A percentile compares a stretch with the other conserved stretches of the same genome.
phyloP scores from a whole-genome alignment of 1,140 invertebrate species.

The Amphibalanus amphitrite region DNA sequence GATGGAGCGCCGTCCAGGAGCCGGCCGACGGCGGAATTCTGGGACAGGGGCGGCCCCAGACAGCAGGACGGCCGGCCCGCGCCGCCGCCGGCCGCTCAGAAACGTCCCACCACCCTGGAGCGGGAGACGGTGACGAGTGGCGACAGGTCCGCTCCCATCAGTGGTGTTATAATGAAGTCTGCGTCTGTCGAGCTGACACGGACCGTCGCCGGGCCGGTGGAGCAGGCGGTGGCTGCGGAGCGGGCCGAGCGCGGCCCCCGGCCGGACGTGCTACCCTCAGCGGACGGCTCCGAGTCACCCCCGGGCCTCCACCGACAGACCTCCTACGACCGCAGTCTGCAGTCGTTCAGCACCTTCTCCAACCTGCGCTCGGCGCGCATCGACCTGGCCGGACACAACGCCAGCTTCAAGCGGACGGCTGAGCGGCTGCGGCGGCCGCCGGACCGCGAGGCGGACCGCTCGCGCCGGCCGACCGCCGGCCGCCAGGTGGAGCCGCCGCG shows the following conservation, averaged over 20 bases:
- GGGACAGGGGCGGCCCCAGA: background rate
- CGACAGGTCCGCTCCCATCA: background rate
- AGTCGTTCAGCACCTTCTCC: constrained; percentile 4
- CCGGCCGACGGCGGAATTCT: background rate
- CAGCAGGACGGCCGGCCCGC: background rate
- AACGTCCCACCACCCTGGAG: too few species aligned
- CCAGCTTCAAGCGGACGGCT: constrained; percentile 4
- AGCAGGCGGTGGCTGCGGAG: background rate
- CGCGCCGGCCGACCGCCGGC: too few species aligned
- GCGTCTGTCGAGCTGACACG: background rate
- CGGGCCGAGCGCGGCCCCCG: background rate
- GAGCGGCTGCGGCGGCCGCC: background rate
- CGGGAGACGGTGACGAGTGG: too few species aligned
- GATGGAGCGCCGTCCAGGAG: background rate
- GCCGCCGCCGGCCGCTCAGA: too few species aligned
- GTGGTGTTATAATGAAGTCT: background rate
- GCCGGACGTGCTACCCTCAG: background rate
- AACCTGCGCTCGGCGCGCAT: background rate
- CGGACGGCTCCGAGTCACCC: background rate
- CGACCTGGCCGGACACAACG: constrained; percentile 2
- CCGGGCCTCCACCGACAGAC: background rate
- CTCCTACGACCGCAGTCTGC: background rate
- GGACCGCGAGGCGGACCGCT: background rate
- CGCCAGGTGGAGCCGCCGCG: background rate
- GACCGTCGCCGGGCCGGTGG: too few species aligned